These are phyloP conservation scores for Acropora tenuis DNA, from an alignment of 64 coral and sea anemone species.

Conservation along the genomic window DNA sequence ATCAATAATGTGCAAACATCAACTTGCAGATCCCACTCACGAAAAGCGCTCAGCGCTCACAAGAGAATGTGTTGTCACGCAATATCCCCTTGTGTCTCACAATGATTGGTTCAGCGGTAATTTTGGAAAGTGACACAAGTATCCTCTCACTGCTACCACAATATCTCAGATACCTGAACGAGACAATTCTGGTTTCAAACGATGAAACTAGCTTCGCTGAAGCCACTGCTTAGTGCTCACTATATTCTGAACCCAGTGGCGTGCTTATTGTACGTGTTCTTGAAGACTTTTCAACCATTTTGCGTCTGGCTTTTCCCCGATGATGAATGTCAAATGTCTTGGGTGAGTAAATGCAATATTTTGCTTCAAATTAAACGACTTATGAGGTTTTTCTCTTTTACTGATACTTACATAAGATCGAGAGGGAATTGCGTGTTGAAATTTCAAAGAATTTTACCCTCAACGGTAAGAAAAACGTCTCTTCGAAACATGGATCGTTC, in stretches of 20 bases:
- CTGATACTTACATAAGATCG: too few species aligned
- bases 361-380: not conserved
- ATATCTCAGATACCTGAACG: too few species aligned
- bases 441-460: too few species aligned
- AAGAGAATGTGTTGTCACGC: not conserved
- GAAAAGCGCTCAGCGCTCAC: too few species aligned
- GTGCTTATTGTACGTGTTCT: slow-evolving; percentile 64
- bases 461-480: too few species aligned
- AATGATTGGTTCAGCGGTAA: slow-evolving; percentile 46
- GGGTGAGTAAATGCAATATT: slow-evolving; percentile 57
- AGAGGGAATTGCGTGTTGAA: too few species aligned
- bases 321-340: slow-evolving; percentile 83
- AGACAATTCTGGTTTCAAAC: not conserved
- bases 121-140: slow-evolving; percentile 33
- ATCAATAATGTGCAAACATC: too few species aligned
- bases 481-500: too few species aligned
- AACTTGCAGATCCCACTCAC: too few species aligned
- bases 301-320: slow-evolving; percentile 87
- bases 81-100: not conserved
- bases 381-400: not conserved
- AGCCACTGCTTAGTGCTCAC: slow-evolving; percentile 70
- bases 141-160: not conserved
- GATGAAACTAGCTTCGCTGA: slow-evolving; percentile 50
- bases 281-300: slow-evolving; percentile 82
- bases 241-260: slow-evolving; percentile 89